Conservation (phyloP, 2,797 vertebrate genomes). For the Hypotaenidia philippensis region DNA sequence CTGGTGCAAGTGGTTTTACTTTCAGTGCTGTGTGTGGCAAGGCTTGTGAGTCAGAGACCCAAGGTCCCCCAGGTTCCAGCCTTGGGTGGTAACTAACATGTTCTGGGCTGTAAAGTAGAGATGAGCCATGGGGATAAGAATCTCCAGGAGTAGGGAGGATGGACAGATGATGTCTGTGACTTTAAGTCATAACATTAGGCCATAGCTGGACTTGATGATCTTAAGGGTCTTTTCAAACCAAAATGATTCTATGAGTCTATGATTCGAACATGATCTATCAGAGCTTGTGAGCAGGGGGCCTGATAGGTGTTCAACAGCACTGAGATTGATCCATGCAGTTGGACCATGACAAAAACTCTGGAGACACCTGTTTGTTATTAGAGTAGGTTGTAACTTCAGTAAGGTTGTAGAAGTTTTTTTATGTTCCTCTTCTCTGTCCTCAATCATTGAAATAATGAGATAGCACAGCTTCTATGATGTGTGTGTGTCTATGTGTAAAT, state of each 20-base stretch:
- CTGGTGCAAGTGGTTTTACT: background rate
- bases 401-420: background rate
- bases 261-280: background rate
- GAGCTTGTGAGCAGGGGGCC: background rate
- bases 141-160: background rate
- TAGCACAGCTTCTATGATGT: background rate
- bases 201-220: background rate
- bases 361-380: background rate
- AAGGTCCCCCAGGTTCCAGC: background rate
- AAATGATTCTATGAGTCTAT: background rate
- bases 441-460: background rate
- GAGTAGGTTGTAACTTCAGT: fast-evolving
- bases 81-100: background rate
- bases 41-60: background rate
- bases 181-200: background rate
- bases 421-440: background rate
- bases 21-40: background rate
- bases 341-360: background rate
- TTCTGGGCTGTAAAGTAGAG: background rate
- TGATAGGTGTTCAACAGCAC: background rate
- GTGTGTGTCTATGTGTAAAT: background rate
- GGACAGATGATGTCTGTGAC: background rate
- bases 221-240: background rate
- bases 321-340: background rate
- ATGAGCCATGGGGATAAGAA: background rate